Percentiles rank a stretch among this genome's conserved stretches.
phyloP scores from a whole-genome alignment of 2,888 invertebrate genomes.

The Mamestra brassicae region DNA sequence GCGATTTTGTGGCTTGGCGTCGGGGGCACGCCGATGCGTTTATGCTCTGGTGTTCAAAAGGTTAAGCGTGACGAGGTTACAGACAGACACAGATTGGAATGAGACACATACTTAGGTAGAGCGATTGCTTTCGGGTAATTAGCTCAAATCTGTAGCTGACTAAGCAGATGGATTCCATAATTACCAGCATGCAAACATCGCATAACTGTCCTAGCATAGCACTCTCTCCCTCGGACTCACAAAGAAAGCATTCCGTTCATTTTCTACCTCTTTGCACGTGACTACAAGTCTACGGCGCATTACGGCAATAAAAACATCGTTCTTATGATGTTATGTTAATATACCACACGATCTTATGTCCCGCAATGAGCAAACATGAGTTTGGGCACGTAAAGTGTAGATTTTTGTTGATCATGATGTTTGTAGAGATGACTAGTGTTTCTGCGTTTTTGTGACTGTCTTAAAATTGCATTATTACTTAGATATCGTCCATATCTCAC shows the following conservation, averaged over 20 bases:
- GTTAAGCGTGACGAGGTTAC: no score
- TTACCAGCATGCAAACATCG: neutral
- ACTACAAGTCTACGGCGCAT: slow-evolving; percentile 6
- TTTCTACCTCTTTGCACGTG: slow-evolving; percentile 47
- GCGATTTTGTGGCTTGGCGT: no score
- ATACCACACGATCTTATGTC: neutral
- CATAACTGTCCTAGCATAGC: neutral
- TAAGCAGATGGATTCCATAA: neutral
- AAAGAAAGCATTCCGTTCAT: slow-evolving; percentile 34
- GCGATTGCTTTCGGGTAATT: neutral
- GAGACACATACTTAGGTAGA: neutral
- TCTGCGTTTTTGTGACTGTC: neutral
- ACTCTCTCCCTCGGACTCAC: slow-evolving; percentile 54
- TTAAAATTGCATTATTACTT: neutral
- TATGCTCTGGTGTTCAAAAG: no score
- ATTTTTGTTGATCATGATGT: no score
- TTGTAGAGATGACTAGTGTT: neutral
- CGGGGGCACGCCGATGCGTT: no score
- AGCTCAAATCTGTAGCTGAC: neutral
- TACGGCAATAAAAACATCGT: slow-evolving; percentile 1
- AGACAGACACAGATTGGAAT: no score
- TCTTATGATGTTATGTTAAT: neutral
- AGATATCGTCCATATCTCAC: no score
- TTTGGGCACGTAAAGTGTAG: neutral
- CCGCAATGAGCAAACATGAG: neutral